Evolutionary conservation across 2,888 invertebrate species (phyloP).

Genomic region (Agonopterix arenella): DNA sequence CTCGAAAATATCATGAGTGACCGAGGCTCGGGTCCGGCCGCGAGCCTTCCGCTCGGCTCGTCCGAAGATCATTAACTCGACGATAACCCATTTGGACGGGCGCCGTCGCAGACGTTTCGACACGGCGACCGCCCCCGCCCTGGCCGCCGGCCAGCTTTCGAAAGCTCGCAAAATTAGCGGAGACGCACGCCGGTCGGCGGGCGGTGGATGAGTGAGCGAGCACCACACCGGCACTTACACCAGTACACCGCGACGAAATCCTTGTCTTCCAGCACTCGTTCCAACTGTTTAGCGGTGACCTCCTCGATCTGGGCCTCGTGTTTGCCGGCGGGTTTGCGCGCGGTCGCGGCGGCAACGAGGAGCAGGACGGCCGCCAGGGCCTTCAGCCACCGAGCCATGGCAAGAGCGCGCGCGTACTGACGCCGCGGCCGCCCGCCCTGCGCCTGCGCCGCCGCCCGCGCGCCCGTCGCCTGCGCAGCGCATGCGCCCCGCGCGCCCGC

Average conservation of each 20-base stretch:
- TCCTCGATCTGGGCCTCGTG: slow-evolving; percentile 91
- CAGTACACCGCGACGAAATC: slow-evolving; percentile 97
- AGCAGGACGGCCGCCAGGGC: slow-evolving; percentile 71
- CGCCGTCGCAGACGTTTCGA: slow-evolving; percentile 56
- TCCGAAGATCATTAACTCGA: slow-evolving; percentile 64
- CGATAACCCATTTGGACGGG: slow-evolving; percentile 64
- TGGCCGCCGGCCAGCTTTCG: slow-evolving; percentile 44
- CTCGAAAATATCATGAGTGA: slow-evolving; percentile 54
- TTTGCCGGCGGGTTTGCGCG: slow-evolving; percentile 63
- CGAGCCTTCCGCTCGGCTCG: slow-evolving; percentile 29
- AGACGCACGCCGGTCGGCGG: slow-evolving; percentile 38
- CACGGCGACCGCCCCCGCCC: slow-evolving; percentile 46
- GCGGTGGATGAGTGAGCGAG: slow-evolving; percentile 25
- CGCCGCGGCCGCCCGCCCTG: slow-evolving; percentile 25
- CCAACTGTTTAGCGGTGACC: slow-evolving; percentile 94
- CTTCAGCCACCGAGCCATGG: slow-evolving; percentile 73
- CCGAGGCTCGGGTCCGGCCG: slow-evolving; percentile 6
- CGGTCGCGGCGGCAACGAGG: slow-evolving; percentile 70
- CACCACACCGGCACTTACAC: slow-evolving; percentile 84
- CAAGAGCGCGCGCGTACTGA: slow-evolving; percentile 71
- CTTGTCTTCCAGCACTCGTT: slow-evolving; percentile 91
- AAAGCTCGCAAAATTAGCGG: slow-evolving; percentile 39
- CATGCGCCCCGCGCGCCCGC: background rate
- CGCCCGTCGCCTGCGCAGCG: slow-evolving; percentile 11
- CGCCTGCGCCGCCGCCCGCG: slow-evolving; percentile 27